These are phyloP conservation scores for Phaonia tiefii DNA, from an alignment of 2,888 invertebrate genomes.

Conservation along the genomic window DNA sequence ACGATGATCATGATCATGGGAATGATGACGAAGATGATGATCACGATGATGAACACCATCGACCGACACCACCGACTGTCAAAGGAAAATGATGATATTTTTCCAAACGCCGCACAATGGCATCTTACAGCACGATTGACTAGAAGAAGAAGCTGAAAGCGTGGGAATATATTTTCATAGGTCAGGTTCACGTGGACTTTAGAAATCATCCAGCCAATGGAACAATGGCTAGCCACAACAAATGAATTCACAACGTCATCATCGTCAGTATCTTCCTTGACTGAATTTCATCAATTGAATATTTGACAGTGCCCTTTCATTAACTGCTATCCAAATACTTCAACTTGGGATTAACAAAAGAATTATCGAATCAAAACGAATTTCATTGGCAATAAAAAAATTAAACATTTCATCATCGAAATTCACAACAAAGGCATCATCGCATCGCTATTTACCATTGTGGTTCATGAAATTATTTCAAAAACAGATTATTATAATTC, in stretches of 20 bases:
- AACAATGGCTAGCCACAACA: conserved; percentile 16
- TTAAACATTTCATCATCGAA: conserved; percentile 5
- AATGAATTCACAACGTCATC: conserved; percentile 8
- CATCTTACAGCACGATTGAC: too few species aligned
- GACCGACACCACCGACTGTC: background rate
- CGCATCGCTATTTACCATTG: conserved; percentile 5
- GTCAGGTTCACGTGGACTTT: conserved; percentile 71
- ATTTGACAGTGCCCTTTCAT: conserved; percentile 41
- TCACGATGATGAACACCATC: too few species aligned
- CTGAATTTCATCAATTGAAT: conserved; percentile 45
- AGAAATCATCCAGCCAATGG: background rate
- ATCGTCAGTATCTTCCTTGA: conserved; percentile 32
- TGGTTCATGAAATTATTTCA: conserved; percentile 31
- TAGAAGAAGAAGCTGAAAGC: conserved; percentile 62
- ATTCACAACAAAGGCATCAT: background rate
- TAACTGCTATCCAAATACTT: background rate
- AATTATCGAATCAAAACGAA: background rate
- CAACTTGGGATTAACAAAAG: background rate
- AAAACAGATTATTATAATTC: too few species aligned
- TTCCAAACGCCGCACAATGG: background rate
- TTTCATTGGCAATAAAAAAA: background rate
- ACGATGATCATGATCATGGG: background rate
- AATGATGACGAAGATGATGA: background rate
- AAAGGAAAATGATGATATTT: conserved; percentile 34
- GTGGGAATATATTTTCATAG: conserved; percentile 74